phyloP scores from a whole-genome alignment of 2,888 invertebrate species.

The Hydraecia micacea region DNA sequence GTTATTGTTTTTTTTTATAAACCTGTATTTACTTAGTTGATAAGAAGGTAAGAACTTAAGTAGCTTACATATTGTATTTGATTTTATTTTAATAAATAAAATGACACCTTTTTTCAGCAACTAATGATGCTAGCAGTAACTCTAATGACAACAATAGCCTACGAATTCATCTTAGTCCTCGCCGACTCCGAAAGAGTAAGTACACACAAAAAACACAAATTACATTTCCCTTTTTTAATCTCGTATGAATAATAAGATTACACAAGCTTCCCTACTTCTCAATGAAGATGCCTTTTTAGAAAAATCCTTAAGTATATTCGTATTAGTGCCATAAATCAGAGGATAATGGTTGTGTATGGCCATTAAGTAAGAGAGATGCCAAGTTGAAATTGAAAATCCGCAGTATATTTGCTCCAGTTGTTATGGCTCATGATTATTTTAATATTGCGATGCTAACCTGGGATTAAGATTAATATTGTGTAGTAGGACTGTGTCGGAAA shows the following conservation, averaged over 20 bases:
- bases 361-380: constrained; percentile 67
- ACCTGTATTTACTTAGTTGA: not conserved
- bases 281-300: constrained; percentile 48
- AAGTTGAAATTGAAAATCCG: constrained; percentile 67
- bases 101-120: constrained; percentile 64
- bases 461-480: constrained; percentile 56
- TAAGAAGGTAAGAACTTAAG: not conserved
- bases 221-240: constrained; percentile 36
- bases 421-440: constrained; percentile 59
- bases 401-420: constrained; percentile 59
- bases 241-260: constrained; percentile 44
- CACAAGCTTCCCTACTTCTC: constrained; percentile 36
- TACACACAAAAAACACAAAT: constrained; percentile 17
- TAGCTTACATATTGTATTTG: not conserved
- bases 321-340: constrained; percentile 65
- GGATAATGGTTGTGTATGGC: constrained; percentile 65
- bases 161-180: constrained; percentile 70
- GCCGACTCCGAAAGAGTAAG: constrained; percentile 68
- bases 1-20: not conserved
- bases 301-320: constrained; percentile 64
- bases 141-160: constrained; percentile 72
- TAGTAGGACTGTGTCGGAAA: constrained; percentile 22
- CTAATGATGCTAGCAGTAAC: constrained; percentile 69
- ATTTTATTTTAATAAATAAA: not conserved
- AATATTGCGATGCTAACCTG: constrained; percentile 52